These are phyloP conservation scores for Clarias platycephalus DNA, from an alignment of 2,797 vertebrate species.

Conservation along the genomic window DNA sequence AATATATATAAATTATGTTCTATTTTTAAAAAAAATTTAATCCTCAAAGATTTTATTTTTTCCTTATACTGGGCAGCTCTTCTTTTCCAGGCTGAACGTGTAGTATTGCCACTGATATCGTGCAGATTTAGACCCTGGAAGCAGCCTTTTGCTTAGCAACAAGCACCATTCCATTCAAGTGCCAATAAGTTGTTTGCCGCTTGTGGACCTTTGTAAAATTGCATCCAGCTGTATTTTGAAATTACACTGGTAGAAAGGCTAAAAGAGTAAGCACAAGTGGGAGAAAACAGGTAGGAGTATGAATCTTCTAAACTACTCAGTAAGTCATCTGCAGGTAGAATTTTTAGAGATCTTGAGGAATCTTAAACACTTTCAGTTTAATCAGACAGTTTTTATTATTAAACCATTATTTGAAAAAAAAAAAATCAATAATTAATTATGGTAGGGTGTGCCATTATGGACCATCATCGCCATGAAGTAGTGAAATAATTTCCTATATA, in stretches of 20 bases:
- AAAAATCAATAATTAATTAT: no score
- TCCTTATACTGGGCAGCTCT: not conserved
- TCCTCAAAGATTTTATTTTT: not conserved
- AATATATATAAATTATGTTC: not conserved
- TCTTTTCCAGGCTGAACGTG: conserved; percentile 8
- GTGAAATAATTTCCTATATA: no score
- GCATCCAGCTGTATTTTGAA: conserved; percentile 66
- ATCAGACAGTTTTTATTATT: not conserved
- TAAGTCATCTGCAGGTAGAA: conserved; percentile 3
- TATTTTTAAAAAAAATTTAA: not conserved
- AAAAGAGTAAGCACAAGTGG: conserved; percentile 28
- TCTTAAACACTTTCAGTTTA: not conserved
- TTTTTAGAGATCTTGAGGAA: not conserved
- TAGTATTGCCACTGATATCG: not conserved
- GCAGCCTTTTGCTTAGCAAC: conserved; percentile 31
- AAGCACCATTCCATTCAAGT: conserved; percentile 32
- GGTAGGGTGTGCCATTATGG: no score
- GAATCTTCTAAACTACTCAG: not conserved
- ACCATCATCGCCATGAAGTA: no score
- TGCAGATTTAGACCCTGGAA: conserved; percentile 35
- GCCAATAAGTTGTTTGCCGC: conserved; percentile 46
- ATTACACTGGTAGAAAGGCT: conserved; percentile 67
- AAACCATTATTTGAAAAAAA: not conserved
- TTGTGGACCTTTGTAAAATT: conserved; percentile 69
- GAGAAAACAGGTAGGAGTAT: conserved; percentile 22